Evolutionary conservation across 2,113 vertebrate species (phyloP).

Genomic region (Mastomys natalensis): DNA sequence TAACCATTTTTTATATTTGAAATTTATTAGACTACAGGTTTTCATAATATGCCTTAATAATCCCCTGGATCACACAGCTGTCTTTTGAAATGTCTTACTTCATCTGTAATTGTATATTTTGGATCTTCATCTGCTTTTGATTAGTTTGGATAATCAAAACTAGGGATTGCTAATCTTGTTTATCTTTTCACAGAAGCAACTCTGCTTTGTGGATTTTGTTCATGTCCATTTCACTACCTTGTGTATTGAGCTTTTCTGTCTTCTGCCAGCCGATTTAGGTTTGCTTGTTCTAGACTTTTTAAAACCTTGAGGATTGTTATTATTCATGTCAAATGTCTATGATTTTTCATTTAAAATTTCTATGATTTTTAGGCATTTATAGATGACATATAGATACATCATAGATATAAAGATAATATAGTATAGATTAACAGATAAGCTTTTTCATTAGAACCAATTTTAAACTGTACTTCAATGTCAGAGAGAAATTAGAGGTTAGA

Average conservation of each 20-base stretch:
- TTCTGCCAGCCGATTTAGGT: neutral
- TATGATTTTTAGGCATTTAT: neutral
- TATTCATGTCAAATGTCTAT: neutral
- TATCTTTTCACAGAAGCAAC: neutral
- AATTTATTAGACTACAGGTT: neutral
- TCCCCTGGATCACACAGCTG: neutral
- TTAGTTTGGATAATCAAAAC: neutral
- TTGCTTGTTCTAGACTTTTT: neutral
- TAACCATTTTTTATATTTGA: neutral
- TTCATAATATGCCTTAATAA: neutral
- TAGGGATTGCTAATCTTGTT: neutral
- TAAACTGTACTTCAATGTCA: neutral
- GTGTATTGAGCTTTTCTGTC: neutral
- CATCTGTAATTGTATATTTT: neutral
- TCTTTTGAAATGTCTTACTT: neutral
- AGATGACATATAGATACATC: neutral
- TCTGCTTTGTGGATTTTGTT: neutral
- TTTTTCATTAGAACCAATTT: neutral
- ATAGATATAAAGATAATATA: neutral
- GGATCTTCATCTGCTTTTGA: neutral
- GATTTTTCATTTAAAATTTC: neutral
- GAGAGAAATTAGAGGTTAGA: neutral
- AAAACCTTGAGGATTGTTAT: neutral
- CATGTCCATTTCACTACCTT: neutral
- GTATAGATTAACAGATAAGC: neutral